Percentiles rank a stretch among this genome's conserved stretches.
Conservation (phyloP, 2,113 vertebrate genomes). For the Pseudopodoces humilis region DNA sequence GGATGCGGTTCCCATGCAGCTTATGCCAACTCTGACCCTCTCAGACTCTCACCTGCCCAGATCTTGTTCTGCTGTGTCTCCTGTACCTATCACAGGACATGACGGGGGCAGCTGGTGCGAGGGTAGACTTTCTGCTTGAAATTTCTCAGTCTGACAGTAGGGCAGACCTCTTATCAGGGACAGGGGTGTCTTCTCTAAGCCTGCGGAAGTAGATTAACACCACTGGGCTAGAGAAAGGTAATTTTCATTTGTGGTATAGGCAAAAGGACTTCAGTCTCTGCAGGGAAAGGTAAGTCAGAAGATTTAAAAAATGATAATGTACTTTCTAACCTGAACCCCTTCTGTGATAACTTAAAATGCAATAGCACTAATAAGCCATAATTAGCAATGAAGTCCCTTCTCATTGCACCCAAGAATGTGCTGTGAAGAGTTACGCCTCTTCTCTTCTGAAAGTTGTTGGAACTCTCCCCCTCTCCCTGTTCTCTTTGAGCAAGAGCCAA, state of each 20-base stretch:
- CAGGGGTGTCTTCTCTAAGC: not conserved
- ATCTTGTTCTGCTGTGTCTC: not conserved
- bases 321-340: not conserved
- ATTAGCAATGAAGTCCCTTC: not conserved
- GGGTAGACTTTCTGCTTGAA: not conserved
- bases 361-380: not conserved
- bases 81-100: not conserved
- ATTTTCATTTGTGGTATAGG: not conserved
- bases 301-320: not conserved
- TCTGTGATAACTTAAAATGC: not conserved
- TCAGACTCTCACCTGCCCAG: accelerated
- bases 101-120: not conserved
- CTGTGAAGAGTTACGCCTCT: not conserved
- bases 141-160: not conserved
- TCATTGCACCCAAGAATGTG: not conserved
- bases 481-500: not conserved
- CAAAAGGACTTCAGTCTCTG: not conserved
- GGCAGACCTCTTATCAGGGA: not conserved
- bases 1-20: not conserved
- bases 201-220: not conserved
- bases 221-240: not conserved
- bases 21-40: not conserved
- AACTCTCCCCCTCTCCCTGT: not conserved
- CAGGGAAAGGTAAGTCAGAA: not conserved
- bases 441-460: not conserved